These are phyloP conservation scores for Excalfactoria chinensis DNA, from an alignment of 2,113 vertebrate genomes.

Conservation along the genomic window DNA sequence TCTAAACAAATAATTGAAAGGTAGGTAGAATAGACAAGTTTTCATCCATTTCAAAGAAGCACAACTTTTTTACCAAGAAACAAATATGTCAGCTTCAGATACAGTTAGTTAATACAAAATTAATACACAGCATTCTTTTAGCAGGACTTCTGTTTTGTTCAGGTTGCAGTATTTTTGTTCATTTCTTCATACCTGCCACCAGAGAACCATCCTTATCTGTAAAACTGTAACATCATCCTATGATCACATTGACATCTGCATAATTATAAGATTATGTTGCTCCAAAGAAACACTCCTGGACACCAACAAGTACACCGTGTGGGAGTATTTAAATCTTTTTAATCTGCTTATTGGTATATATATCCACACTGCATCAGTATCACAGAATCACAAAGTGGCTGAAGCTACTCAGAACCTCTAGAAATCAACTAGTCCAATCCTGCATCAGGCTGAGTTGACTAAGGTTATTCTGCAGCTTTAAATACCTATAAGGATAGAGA, in stretches of 20 bases:
- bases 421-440: no score
- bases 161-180: neutral
- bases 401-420: neutral
- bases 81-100: neutral
- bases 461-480: rapidly evolving
- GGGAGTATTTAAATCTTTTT: neutral
- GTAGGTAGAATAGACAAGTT: neutral
- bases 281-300: neutral
- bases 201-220: neutral
- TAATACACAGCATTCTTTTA: neutral
- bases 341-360: rapidly evolving
- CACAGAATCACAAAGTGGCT: neutral
- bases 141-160: neutral
- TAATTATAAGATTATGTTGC: neutral
- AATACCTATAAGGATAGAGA: neutral
- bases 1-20: neutral
- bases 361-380: neutral
- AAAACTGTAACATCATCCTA: neutral
- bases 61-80: neutral
- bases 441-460: neutral
- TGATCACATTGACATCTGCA: neutral
- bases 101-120: neutral
- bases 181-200: neutral
- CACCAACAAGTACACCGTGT: neutral
- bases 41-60: neutral